phyloP scores from a whole-genome alignment of 1,140 invertebrate genomes.

The Panagrolaimus sp. region DNA sequence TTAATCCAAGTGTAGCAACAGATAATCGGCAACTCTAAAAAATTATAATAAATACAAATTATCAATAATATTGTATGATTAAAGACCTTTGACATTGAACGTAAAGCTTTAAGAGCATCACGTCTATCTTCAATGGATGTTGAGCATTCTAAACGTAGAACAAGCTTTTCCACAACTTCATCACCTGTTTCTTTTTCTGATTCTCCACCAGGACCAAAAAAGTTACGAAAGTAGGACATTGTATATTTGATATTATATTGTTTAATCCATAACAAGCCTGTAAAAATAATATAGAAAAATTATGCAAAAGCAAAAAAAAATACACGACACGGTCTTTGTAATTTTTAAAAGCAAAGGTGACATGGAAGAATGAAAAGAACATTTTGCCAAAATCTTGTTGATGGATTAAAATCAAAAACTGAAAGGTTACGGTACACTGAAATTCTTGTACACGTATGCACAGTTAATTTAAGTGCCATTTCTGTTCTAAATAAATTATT shows the following conservation, averaged over 20 bases:
- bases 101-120: slow-evolving; percentile 89
- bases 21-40: slow-evolving; percentile 77
- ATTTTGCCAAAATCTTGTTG: too few relatives aligned
- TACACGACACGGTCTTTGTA: neutral
- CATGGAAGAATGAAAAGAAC: neutral
- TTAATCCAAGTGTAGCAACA: slow-evolving; percentile 90
- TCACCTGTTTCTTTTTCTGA: slow-evolving; percentile 20
- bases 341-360: neutral
- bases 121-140: slow-evolving; percentile 85
- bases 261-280: neutral
- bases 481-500: too few relatives aligned
- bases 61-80: too few relatives aligned
- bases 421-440: too few relatives aligned
- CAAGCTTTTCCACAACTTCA: slow-evolving; percentile 73
- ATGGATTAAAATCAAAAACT: too few relatives aligned
- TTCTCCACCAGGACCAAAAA: slow-evolving; percentile 44
- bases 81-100: slow-evolving; percentile 76
- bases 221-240: slow-evolving; percentile 53
- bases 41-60: slow-evolving; percentile 18
- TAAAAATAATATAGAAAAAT: neutral
- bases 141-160: slow-evolving; percentile 83
- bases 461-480: too few relatives aligned
- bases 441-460: too few relatives aligned
- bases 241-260: neutral
- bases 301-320: neutral